Conservation (phyloP, 2,888 invertebrate species). For the Drepanosiphum platanoidis region DNA sequence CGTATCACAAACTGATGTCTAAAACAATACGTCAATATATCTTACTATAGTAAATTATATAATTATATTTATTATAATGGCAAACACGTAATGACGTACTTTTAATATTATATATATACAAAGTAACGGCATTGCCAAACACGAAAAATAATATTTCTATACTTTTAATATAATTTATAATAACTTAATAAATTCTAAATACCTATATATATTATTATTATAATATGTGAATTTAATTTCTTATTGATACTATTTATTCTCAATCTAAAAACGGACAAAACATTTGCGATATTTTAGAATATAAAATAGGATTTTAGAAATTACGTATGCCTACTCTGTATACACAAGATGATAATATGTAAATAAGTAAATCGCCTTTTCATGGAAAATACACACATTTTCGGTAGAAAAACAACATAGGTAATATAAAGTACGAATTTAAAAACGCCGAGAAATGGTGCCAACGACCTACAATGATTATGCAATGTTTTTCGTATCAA, state of each 20-base stretch:
- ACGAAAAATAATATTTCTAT: background rate
- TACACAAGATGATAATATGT: slow-evolving; percentile 16
- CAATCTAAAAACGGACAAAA: background rate
- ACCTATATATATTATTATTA: too few species aligned
- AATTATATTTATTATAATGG: background rate
- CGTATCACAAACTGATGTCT: background rate
- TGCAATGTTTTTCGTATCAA: slow-evolving; percentile 41
- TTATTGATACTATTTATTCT: too few species aligned
- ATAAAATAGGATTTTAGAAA: slow-evolving; percentile 37
- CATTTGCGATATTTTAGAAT: slow-evolving; percentile 12
- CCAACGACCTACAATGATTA: slow-evolving; percentile 54
- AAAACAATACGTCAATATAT: background rate
- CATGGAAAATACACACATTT: background rate
- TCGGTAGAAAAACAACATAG: slow-evolving; percentile 47
- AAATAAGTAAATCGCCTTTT: slow-evolving; percentile 26
- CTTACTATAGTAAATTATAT: background rate
- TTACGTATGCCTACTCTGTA: slow-evolving; percentile 1
- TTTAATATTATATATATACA: too few species aligned
- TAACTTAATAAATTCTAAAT: too few species aligned
- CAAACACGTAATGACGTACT: background rate
- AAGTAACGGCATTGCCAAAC: background rate
- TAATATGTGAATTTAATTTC: too few species aligned
- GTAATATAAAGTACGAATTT: slow-evolving; percentile 40
- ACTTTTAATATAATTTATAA: too few species aligned
- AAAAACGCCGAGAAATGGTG: slow-evolving; percentile 23